Evolutionary conservation across 2,113 vertebrate genomes (phyloP), one percentile per base, ranked within the genome.

Genomic region (Leptobrachium ailaonicum): DNA sequence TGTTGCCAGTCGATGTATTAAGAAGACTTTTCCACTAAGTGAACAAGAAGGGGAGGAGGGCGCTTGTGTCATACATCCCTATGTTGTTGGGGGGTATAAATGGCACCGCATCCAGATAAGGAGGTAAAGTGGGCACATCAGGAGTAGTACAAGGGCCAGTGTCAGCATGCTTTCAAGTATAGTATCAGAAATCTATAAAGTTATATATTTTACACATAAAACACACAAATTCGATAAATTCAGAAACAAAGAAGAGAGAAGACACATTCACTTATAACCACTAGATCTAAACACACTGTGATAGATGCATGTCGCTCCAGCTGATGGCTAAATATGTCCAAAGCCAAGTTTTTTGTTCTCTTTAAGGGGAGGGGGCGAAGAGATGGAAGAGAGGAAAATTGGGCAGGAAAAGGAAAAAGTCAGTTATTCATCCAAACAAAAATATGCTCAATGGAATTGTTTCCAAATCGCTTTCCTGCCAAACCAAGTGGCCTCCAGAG

Each of bases 371-470:
- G 60, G 7, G 41, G 62, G 41, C 8, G 62, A 66, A 43, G 44
- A 56, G 41, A 60, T 80, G 71, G 47, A 74, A 45, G 63, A 43
- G 78, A 68, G 79, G 71, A 81, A 68, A 75, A 67, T 13, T 74
- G 79, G 71, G 54, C 63, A 69, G 70, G 77, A 79, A 79, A 73
- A 56, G 60, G 47, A 73, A 73, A 79, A 40, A 67, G 63, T 62
- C 41, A 45, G 53, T 69, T 62, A 74, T 69, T 75, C 53, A 75
- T 69, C 64, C 74, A 69, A 47, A 74, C 71, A 81, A 81, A 80
- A 74, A 69, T 81, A 66, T 81, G 63, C 54, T 69, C 41, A 81
- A 72, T 69, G 79, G 72, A 81, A 81, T 75, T 62, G 20, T 68
- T 56, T 81, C 79, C 79, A 81, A 50, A 42, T 50, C 71, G 3